Evolutionary conservation across 2,888 invertebrate species (phyloP), one percentile per base, ranked within the genome.

Genomic region (Amphipyra tragopoginis): DNA sequence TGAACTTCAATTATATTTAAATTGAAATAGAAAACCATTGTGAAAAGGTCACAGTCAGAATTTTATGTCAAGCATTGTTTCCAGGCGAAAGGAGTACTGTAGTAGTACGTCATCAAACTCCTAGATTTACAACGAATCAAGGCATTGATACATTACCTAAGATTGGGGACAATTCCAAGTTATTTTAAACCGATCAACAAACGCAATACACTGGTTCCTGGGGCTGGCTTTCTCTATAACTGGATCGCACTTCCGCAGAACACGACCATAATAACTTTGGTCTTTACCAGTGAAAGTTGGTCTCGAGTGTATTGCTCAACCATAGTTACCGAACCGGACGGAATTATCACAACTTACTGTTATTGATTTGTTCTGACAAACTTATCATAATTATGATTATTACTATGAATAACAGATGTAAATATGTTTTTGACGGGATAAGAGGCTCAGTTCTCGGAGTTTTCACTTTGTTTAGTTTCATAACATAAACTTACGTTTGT

Each of bases 281-380:
- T 82, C 80, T 82, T 86, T 83, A 82, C 77, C 83, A 89, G 92
- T 89, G 91, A 92, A 93, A 93, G 92, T 88, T 74, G 73, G 79
- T 83, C 82, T 77, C 79, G 78, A 77, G 78, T 39, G 53, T 79
- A 64, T 83, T 82, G 79, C 79, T 78, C 80, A 82, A 84, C 72
- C 51, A 54, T 75, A 75, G 77, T 85, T 82, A 81, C 82, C 73
- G 68, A 84, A 86, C 80, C 80, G 77, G 79, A 77, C 74, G 45
- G 62, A 76, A 69, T 73, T 62, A 73, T 80, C 63, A 77, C 67
- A 72, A 65, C 71, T 73, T 60, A 73, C 71, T 72, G 70, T 57
- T 72, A 69, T 72, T 65, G 66, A 76, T 65, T 72, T 67, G 55
- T 15, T 44, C 13, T 49, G 60, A 72, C 59, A 60, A 59, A 59